Evolutionary conservation across 2,888 invertebrate species (phyloP).

Genomic region (Agrochola litura): DNA sequence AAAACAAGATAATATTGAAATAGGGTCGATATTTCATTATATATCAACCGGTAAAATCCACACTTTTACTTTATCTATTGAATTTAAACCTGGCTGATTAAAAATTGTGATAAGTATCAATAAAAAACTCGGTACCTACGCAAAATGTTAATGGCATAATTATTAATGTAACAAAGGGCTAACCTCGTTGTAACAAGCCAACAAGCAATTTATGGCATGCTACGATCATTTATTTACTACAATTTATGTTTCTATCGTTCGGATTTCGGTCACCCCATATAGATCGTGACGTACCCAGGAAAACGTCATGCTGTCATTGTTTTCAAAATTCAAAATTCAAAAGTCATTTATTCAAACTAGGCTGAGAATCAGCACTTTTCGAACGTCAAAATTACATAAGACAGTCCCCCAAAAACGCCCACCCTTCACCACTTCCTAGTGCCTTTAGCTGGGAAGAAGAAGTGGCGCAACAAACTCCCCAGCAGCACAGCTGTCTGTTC

Average conservation of each 20-base stretch:
- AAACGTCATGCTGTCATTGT: slow-evolving; percentile 35
- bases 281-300: slow-evolving; percentile 15
- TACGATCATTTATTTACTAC: slow-evolving; percentile 42
- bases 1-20: slow-evolving; percentile 26
- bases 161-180: slow-evolving; percentile 13
- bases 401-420: no score
- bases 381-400: no score
- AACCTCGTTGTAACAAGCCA: slow-evolving; percentile 31
- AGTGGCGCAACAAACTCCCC: no score
- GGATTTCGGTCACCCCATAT: slow-evolving; percentile 25
- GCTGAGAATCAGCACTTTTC: no score
- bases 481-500: no score
- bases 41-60: slow-evolving; percentile 1
- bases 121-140: not conserved
- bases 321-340: no score
- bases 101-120: not conserved
- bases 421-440: no score
- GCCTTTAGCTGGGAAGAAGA: no score
- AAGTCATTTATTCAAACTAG: no score
- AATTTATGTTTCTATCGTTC: slow-evolving; percentile 40
- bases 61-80: not conserved
- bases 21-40: not conserved
- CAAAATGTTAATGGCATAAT: slow-evolving; percentile 40
- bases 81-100: not conserved
- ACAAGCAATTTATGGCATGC: slow-evolving; percentile 53